Base-by-base conservation (phyloP, 1,140 invertebrate species). In the Adelges cooleyi region DNA sequence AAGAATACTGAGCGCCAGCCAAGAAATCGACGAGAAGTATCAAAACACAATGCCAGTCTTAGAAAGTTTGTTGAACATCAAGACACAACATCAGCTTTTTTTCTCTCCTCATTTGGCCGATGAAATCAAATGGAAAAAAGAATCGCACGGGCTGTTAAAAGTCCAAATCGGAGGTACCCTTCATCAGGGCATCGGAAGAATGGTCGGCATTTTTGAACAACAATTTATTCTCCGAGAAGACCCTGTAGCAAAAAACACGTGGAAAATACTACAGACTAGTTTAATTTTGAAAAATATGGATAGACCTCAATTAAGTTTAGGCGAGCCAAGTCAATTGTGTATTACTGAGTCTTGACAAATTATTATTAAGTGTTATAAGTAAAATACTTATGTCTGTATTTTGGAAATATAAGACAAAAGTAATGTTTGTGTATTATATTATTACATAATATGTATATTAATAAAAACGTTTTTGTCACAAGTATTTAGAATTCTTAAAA, bases 211-310 rank as follows among this genome's bases (percentile, higher is more conserved):
- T 23, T 62, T 62, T 46, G 56, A 62, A 33, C 56, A 62, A 1
- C 56, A 62, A 33, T 62, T 62, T 33, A 48, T 62, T 25, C 42
- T 62, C 3, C 27, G 56, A 46, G 56, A 62, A 62, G 56, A 62
- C 20, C 56, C 56, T 62, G 40, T 46, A 48, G 56, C 56, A 22
- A 42, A 27, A 27, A 62, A 62, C 11, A 62, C 56, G 10, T 62
- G 56, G 56, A 62, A 62, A 46, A 29, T 62, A 18, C 42, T 62
- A 0, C 44, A 62, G 10, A 62, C 56, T 17, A 48, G 29, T 33
- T 62, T 62, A n/a, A 62, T 62, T 40, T 46, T 62, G 56, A 62
- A 62, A 29, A 62, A 27, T 33, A 62, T 62, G 56, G 56, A 62
- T 33, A 33, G n/a, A n/a, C n/a, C n/a, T n/a, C n/a, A n/a, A n/a